Percentiles rank a stretch among this genome's conserved stretches.
Conservation (phyloP, 2,888 invertebrate genomes). For the Belgica antarctica region DNA sequence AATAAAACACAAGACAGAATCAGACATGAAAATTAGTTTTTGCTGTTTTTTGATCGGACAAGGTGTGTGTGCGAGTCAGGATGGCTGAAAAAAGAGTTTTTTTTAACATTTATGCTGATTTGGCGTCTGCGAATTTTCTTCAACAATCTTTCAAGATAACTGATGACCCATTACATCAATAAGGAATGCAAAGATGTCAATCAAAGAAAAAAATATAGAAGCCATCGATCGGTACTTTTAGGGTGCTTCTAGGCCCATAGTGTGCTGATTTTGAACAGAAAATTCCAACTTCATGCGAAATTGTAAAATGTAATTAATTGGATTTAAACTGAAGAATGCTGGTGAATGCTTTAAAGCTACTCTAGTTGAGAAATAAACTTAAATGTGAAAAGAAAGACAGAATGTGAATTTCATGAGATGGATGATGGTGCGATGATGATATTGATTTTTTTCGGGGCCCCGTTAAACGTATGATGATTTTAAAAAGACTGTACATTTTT, state of each 20-base stretch:
- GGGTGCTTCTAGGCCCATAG: too few species aligned
- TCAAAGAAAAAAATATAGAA: neutral
- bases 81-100: neutral
- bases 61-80: slow-evolving; percentile 41
- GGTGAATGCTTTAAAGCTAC: too few species aligned
- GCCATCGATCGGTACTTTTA: neutral
- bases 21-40: slow-evolving; percentile 44
- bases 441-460: slow-evolving; percentile 35
- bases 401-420: slow-evolving; percentile 24
- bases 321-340: too few species aligned
- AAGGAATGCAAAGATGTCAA: neutral
- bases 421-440: slow-evolving; percentile 32
- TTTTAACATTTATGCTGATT: neutral
- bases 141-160: neutral
- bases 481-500: slow-evolving; percentile 40
- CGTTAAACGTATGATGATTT: slow-evolving; percentile 27
- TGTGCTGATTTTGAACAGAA: too few species aligned
- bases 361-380: too few species aligned
- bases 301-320: too few species aligned
- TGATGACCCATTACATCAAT: too few species aligned
- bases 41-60: slow-evolving; percentile 43
- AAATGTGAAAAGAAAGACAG: neutral
- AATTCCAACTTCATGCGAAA: too few species aligned
- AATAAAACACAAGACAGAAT: slow-evolving; percentile 30
- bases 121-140: too few species aligned